A percentile compares a stretch with the other conserved stretches of the same genome.
Conservation (phyloP, 2,797 vertebrate genomes). For the Artibeus jamaicensis region DNA sequence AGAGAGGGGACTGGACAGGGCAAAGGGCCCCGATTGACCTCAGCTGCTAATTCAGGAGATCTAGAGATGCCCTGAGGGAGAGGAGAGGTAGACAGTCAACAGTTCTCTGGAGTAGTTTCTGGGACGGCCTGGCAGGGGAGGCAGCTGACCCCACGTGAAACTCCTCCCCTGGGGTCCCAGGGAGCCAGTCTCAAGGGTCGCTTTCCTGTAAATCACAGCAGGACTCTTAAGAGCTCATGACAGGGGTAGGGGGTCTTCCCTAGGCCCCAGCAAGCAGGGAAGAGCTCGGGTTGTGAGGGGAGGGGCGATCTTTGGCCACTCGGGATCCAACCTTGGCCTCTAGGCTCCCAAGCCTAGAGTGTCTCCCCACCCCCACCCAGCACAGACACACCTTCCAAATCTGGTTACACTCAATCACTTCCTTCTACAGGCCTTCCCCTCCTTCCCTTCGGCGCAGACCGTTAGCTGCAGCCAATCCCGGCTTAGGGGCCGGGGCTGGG, state of each 20-base stretch:
- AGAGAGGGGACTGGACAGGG: slow-evolving; percentile 64
- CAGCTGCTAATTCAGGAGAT: slow-evolving; percentile 74
- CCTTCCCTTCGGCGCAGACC: slow-evolving; percentile 20
- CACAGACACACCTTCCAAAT: slow-evolving; percentile 75
- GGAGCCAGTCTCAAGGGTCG: neutral
- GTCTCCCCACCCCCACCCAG: slow-evolving; percentile 59
- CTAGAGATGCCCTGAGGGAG: slow-evolving; percentile 11
- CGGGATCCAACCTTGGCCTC: slow-evolving; percentile 15
- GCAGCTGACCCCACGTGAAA: neutral
- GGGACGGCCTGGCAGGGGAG: neutral
- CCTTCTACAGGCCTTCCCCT: slow-evolving; percentile 53
- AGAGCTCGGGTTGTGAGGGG: neutral
- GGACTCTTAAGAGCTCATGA: neutral
- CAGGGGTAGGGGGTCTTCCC: neutral
- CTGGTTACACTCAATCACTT: slow-evolving; percentile 72
- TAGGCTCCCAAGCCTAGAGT: neutral
- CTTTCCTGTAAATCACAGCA: neutral
- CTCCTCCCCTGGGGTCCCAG: neutral
- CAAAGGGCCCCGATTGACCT: slow-evolving; percentile 71
- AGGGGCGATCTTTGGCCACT: neutral
- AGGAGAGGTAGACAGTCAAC: neutral
- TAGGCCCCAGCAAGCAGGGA: neutral
- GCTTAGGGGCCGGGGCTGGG: neutral
- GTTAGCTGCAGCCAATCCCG: slow-evolving; percentile 61
- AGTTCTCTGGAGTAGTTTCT: neutral